Conservation (phyloP, 2,113 vertebrate species). For the Silurus asotus region DNA sequence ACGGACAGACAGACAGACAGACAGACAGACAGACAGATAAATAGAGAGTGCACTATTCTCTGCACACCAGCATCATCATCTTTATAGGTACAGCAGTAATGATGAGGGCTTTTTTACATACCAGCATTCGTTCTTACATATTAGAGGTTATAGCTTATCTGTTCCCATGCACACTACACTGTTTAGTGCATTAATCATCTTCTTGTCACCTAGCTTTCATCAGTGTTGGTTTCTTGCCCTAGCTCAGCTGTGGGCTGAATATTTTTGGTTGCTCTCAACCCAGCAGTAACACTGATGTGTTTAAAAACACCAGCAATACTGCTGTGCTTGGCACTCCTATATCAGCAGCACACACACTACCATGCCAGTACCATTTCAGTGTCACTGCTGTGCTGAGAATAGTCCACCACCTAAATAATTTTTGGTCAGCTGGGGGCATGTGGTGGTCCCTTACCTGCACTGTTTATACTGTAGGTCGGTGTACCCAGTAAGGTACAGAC, state of each 20-base stretch:
- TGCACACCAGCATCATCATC: not conserved
- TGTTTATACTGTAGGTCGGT: not conserved
- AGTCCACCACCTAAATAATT: not conserved
- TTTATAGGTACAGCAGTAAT: not conserved
- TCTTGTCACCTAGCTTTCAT: not conserved
- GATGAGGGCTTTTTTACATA: not conserved
- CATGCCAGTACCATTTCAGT: not conserved
- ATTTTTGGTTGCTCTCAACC: not conserved
- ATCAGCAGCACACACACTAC: not conserved
- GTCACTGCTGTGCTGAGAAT: constrained; percentile 15
- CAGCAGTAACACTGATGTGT: not conserved
- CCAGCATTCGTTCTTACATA: not conserved
- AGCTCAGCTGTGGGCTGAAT: not conserved
- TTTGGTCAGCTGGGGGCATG: not conserved
- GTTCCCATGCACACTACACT: not conserved
- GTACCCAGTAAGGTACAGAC: not conserved
- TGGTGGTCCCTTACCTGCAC: not conserved
- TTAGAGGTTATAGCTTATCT: not conserved
- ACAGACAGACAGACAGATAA: too few species aligned
- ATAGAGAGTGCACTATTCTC: not conserved
- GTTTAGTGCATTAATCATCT: not conserved
- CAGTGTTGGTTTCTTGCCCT: not conserved
- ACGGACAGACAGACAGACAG: too few species aligned
- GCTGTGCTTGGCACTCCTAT: not conserved
- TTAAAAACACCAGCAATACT: not conserved